These are phyloP conservation scores for Ditula angustiorana DNA, from an alignment of 2,888 invertebrate genomes.

Conservation along the genomic window DNA sequence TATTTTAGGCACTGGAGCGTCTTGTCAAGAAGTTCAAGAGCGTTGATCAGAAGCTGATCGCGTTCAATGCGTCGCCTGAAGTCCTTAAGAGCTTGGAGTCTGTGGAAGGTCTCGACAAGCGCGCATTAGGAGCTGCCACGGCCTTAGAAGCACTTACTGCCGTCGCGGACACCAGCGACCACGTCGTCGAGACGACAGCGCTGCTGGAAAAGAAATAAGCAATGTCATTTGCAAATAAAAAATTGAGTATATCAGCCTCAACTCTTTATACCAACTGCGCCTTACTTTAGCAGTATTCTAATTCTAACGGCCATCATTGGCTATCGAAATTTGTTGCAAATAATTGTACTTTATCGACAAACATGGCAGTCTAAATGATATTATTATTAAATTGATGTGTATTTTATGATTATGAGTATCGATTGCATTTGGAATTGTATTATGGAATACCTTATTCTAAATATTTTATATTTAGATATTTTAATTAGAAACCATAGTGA, in stretches of 20 bases:
- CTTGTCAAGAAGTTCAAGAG: conserved; percentile 83
- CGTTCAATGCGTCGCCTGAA: conserved; percentile 69
- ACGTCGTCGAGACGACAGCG: conserved; percentile 29
- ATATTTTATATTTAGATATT: too few species aligned
- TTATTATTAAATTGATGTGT: too few species aligned
- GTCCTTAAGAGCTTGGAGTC: conserved; percentile 51
- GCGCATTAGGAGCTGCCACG: conserved; percentile 48
- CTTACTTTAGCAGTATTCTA: too few species aligned
- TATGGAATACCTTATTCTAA: too few species aligned
- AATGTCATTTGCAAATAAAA: background rate
- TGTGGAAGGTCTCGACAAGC: conserved; percentile 52
- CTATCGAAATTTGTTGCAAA: too few species aligned
- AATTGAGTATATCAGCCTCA: background rate
- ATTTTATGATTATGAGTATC: too few species aligned
- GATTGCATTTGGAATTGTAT: too few species aligned
- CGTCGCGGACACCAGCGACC: conserved; percentile 27
- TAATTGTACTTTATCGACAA: too few species aligned
- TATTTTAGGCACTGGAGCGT: conserved; percentile 84
- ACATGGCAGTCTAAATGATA: too few species aligned
- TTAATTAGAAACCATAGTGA: background rate
- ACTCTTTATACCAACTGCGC: too few species aligned
- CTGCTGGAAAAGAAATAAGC: conserved; percentile 23
- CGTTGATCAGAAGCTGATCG: conserved; percentile 77
- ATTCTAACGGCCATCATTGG: too few species aligned
- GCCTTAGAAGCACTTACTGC: conserved; percentile 44